Percentiles rank a stretch among this genome's conserved stretches.
Evolutionary conservation across 2,797 vertebrate genomes (phyloP).

Genomic region (Lindbergichthys nudifrons): DNA sequence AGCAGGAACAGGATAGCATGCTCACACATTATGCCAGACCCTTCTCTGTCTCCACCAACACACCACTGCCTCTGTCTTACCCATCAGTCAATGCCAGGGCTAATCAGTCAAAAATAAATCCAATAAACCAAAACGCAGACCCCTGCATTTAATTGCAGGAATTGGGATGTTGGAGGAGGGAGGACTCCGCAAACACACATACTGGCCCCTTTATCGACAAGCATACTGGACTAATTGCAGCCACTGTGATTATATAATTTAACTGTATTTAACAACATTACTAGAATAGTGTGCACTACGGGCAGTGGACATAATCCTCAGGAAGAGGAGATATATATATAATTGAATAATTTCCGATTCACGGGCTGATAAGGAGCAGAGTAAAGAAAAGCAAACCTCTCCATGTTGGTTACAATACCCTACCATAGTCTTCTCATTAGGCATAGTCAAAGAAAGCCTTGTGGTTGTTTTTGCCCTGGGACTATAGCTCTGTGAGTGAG

Average conservation of each 20-base stretch:
- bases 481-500: constrained; percentile 61
- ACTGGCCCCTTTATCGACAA: constrained; percentile 71
- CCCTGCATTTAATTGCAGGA: constrained; percentile 77
- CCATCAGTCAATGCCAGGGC: constrained; percentile 69
- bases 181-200: constrained; percentile 61
- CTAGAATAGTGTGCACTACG: constrained; percentile 59
- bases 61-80: constrained; percentile 67
- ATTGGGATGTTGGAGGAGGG: constrained; percentile 67
- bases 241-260: constrained; percentile 75
- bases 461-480: constrained; percentile 61
- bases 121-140: constrained; percentile 80
- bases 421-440: constrained; percentile 76
- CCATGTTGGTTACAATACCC: constrained; percentile 45
- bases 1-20: constrained; percentile 30
- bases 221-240: constrained; percentile 70
- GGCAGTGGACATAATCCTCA: constrained; percentile 51
- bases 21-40: constrained; percentile 41
- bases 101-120: constrained; percentile 77
- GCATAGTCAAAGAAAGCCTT: constrained; percentile 77
- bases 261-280: constrained; percentile 82
- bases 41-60: constrained; percentile 54
- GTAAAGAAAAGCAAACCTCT: constrained; percentile 55
- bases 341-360: constrained; percentile 76
- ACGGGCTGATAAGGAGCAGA: constrained; percentile 51
- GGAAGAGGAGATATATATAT: constrained; percentile 68